Base-by-base conservation (phyloP, 1,140 invertebrate genomes). In the Lineus longissimus region DNA sequence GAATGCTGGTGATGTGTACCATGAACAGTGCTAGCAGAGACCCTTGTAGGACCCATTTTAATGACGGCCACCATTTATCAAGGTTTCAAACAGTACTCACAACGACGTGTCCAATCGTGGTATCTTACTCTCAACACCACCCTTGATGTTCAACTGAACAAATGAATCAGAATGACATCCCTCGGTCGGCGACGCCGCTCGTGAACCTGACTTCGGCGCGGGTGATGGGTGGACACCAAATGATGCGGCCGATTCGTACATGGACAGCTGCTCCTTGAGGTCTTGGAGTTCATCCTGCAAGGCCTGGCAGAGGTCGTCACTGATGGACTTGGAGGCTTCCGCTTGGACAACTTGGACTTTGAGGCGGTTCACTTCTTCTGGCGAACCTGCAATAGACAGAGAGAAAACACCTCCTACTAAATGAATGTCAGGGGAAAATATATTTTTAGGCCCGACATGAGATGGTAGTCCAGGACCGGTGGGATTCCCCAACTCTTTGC, bases 171-270 rank as follows among this genome's bases (percentile, higher is more conserved):
- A 71, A 41, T 67, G 61, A 29, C 59, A 56, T 13, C 23, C 59
- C 17, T 61, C 62, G 23, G 55, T 30, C n/a, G 59, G 30, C 4
- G 66, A 55, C 1, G 58, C 29, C 6, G 62, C 47, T 15, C 33
- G 4, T 36, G 33, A 36, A 27, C 29, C 19, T 27, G 60, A 11
- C 33, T 54, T 45, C 17, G 23, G 27, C 55, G 58, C 51, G 9
- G 51, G 36, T 17, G 30, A 63, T 11, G 6, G 19, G 33, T 72
- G 56, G 6, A 74, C 70, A 19, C 76, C 76, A 2, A 77, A 67
- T n/a, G 62, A 63, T 7, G 73, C 69, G 1, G 76, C 78, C 0
- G 76, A 70, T 55, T 80, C 78, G 64, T 73, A 70, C 74, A 78
- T 74, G 27, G 64, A 65, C 17, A 80, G 61, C 61, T 80, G 75